Evolutionary conservation across 2,797 vertebrate genomes (phyloP), one percentile per base, ranked within the genome.

Genomic region (Parauchenoglanis punctatus): DNA sequence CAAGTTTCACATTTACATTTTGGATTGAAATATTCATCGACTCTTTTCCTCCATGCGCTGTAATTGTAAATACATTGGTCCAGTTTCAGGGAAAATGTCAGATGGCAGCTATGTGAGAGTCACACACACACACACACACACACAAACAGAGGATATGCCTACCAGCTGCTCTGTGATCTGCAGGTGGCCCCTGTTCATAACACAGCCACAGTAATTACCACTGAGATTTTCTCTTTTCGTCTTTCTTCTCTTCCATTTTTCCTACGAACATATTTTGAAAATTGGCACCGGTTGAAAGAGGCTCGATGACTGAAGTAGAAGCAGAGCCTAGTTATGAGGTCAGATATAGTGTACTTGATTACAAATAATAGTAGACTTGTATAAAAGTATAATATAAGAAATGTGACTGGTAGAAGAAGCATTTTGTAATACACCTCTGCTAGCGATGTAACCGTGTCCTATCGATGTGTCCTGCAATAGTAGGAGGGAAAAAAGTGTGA

Each of bases 111-210:
- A 84, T 89, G 63, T 85, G 86, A 89, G 85, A 84, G 11, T 93
- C 87, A 89, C 84, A 82, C 77, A 56, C 52, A 84, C 89, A 87
- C 68, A 59, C 68, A 76, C 77, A 70, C 77, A 65, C 83, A 83
- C 86, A 89, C 72, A 86, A 58, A 76, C 28, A 75, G 67, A 49
- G 70, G 44, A 56, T 85, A 85, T 85, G 84, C 81, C 84, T 90
- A 78, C 91, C 94, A 94, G 93, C 94, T 94, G 94, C 88, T 92
- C 91, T 86, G 86, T 90, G 61, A 72, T 90, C 92, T 94, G 91
- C 93, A 94, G 94, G 93, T 94, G 94, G 93, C 92, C 91, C 44
- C 75, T 90, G 89, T 90, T 91, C 90, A 90, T 91, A 89, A 90
- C 91, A 89, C 90, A 87, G 87, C 90, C 86, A 23, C 63, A 89